Evolutionary conservation across 2,113 vertebrate species (phyloP), one percentile per base, ranked within the genome.

Genomic region (Rhynchomys soricoides): DNA sequence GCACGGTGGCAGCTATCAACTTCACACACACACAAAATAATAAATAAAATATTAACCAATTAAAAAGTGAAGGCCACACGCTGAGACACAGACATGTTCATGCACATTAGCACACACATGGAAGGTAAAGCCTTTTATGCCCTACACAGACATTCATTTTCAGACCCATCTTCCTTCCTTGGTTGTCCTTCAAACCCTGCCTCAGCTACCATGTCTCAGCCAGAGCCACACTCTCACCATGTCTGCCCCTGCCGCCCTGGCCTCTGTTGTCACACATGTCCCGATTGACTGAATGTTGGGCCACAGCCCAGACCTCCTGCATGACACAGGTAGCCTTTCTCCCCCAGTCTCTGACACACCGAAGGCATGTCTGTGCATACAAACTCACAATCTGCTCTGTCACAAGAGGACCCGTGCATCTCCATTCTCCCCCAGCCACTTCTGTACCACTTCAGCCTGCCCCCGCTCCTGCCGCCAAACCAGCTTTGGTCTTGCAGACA

Each of bases 401-500:
- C 91, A 89, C 90, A 34, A 31, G 19, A 16, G 86, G 88, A 40
- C 86, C 43, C 52, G 62, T 43, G 77, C 82, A 48, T 57, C 75
- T 95, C 94, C 62, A 70, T 82, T 21, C 86, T 95, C 37, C 90
- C 77, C 66, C 22, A 22, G 73, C 68, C 95, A 88, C 74, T 40
- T 94, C 86, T 75, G 64, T 3, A 43, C 78, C 70, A 19, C 55
- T 48, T 37, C 96, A 95, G 90, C 87, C 68, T 10, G 40, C 34
- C 52, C 66, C 85, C 48, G 1, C 43, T 59, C 73, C 66, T 77
- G 66, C 19, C 9, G 15, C 34, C 64, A 24, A 37, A 77, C 90
- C 71, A 16, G 93, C 71, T 86, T 90, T 24, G 26, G 79, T 92
- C 85, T 77, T 94, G 43, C 62, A 95, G 93, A 96, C 97, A 86